phyloP scores from a whole-genome alignment of 2,888 invertebrate species.

The Archips xylosteana region DNA sequence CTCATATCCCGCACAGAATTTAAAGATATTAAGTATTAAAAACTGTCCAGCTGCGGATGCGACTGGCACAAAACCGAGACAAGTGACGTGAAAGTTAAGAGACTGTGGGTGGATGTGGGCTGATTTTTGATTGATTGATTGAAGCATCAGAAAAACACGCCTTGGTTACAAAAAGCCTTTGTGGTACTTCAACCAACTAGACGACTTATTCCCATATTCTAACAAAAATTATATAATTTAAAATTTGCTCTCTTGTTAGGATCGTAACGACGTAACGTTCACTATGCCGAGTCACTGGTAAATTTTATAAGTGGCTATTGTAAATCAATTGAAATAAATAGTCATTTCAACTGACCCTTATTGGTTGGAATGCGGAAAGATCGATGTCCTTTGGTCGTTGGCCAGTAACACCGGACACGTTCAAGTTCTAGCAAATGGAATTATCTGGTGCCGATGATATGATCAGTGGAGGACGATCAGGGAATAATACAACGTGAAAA shows the following conservation, averaged over 20 bases:
- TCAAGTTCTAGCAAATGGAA: constrained; percentile 40
- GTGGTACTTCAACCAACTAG: not conserved
- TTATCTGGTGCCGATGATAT: constrained; percentile 53
- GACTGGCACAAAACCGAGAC: no score
- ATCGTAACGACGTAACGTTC: not conserved
- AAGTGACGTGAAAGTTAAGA: no score
- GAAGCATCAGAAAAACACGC: constrained; percentile 8
- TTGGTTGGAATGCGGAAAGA: constrained; percentile 30
- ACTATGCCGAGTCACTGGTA: not conserved
- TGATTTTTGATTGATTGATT: no score
- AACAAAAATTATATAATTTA: not conserved
- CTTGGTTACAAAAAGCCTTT: not conserved
- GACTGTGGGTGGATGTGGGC: no score
- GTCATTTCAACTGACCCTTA: constrained; percentile 8
- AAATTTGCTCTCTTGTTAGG: not conserved
- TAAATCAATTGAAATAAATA: constrained; percentile 15
- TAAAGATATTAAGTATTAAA: constrained; percentile 20
- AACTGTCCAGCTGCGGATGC: no score
- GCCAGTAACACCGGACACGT: constrained; percentile 28
- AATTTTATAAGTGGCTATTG: not conserved
- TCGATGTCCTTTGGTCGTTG: constrained; percentile 25
- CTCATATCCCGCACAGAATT: constrained; percentile 17
- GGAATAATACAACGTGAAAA: constrained; percentile 32
- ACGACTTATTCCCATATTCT: not conserved
- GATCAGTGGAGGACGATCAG: constrained; percentile 48